Base-by-base conservation (phyloP, 2,888 invertebrate species). In the Oasisia sp. region DNA sequence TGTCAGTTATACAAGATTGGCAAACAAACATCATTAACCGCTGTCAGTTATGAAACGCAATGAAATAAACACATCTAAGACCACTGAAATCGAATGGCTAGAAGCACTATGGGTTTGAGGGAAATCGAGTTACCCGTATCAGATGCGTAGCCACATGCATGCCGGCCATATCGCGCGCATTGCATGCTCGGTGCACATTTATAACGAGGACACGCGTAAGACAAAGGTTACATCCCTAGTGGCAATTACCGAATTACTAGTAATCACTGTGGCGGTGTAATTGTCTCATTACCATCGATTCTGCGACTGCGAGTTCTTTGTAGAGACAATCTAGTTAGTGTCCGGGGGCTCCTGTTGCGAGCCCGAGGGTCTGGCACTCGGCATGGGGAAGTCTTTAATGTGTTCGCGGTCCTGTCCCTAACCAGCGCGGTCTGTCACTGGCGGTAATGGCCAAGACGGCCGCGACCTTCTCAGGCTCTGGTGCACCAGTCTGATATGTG, bases 261-360 rank as follows among this genome's bases (percentile, higher is more conserved):
- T 19, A 74, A 74, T 74, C 74, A 74, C n/a, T 5, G n/a, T 74
- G 27, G 74, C 50, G 7, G 74, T 74, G 74, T 74, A 74, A 74
- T 74, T 74, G 74, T 74, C 74, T 74, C 74, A 74, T 74, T 74
- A 74, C 74, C 27, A 74, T 74, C n/a, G 74, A 74, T 74, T 74
- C 74, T 14, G 5, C 74, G 19, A n/a, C 19, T 74, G 74, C 74
- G 7, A 74, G 74, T n/a, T 74, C 74, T 74, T 74, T 74, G 74
- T 74, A 74, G 74, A 74, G 27, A 74, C 74, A 27, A 74, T 74
- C 74, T 74, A 74, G 74, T 74, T 74, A 74, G 74, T 74, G 74
- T 74, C 74, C 2, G n/a, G 2, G 5, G 74, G 27, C 74, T 74
- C 27, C 74, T 19, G 74, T n/a, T 27, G 74, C 74, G 19, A 74